phyloP scores from a whole-genome alignment of 2,888 invertebrate species.

The Caenorhabditis zanzibari region DNA sequence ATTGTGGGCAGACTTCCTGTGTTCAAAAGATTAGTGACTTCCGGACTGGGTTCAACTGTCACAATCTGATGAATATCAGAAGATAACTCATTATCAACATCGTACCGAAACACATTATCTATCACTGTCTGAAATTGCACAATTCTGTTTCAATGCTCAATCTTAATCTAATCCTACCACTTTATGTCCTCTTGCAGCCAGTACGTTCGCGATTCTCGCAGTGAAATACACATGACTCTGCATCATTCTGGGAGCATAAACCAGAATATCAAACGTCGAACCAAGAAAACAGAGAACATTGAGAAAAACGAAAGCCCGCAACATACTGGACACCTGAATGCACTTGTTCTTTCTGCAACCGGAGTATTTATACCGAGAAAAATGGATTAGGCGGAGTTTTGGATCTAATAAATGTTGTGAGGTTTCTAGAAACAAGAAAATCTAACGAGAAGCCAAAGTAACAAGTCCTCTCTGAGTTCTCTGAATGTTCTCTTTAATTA shows the following conservation, averaged over 20 bases:
- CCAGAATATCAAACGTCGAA: conserved; percentile 57
- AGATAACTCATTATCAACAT: conserved; percentile 54
- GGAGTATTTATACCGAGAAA: conserved; percentile 10
- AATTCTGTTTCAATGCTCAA: not conserved
- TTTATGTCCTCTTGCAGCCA: conserved; percentile 69
- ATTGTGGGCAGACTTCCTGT: conserved; percentile 43
- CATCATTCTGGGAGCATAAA: conserved; percentile 71
- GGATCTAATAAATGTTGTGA: conserved; percentile 35
- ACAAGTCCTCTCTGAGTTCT: conserved; percentile 18
- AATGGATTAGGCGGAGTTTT: conserved; percentile 52
- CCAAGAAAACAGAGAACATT: not conserved
- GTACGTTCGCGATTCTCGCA: conserved; percentile 68
- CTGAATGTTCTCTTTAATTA: conserved; percentile 26
- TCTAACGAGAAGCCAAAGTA: conserved; percentile 16
- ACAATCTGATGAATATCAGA: conserved; percentile 44
- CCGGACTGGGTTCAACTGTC: conserved; percentile 40
- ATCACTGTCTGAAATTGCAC: conserved; percentile 62
- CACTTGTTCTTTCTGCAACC: conserved; percentile 2
- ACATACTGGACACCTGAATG: conserved; percentile 41
- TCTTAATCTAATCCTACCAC: conserved; percentile 49
- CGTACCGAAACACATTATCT: conserved; percentile 59
- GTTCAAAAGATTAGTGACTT: conserved; percentile 51
- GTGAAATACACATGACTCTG: conserved; percentile 72
- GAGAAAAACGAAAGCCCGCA: conserved; percentile 12
- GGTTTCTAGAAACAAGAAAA: conserved; percentile 22